Evolutionary conservation across 2,113 vertebrate genomes (phyloP).

Genomic region (Ifrita kowaldi): DNA sequence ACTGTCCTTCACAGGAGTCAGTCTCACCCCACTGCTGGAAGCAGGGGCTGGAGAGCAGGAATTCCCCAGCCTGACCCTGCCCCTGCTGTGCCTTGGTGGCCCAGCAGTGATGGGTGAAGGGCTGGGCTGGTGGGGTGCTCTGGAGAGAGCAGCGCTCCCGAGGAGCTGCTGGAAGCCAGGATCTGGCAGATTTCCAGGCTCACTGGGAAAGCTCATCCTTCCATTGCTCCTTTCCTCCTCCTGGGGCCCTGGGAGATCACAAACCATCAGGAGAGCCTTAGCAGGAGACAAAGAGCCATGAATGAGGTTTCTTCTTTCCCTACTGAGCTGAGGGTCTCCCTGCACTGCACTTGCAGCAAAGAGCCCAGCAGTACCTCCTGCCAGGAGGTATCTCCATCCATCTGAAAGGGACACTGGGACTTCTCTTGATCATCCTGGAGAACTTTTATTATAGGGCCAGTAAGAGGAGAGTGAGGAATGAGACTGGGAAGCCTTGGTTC

Average conservation of each 20-base stretch:
- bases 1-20: background rate
- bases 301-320: background rate
- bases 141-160: rapidly evolving
- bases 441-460: background rate
- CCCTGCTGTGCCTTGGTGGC: rapidly evolving
- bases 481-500: background rate
- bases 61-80: background rate
- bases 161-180: rapidly evolving
- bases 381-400: rapidly evolving
- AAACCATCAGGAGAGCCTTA: background rate
- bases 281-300: background rate
- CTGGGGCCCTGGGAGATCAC: background rate
- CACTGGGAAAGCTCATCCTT: background rate
- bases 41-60: background rate
- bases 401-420: background rate
- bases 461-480: background rate
- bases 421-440: background rate
- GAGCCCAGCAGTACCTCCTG: background rate
- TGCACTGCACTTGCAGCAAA: background rate
- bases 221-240: background rate
- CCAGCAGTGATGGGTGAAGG: background rate
- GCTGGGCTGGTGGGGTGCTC: rapidly evolving
- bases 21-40: rapidly evolving
- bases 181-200: background rate
- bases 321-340: background rate